These are phyloP conservation scores for Centroberyx gerrardi DNA, from an alignment of 2,797 vertebrate species.

Conservation along the genomic window DNA sequence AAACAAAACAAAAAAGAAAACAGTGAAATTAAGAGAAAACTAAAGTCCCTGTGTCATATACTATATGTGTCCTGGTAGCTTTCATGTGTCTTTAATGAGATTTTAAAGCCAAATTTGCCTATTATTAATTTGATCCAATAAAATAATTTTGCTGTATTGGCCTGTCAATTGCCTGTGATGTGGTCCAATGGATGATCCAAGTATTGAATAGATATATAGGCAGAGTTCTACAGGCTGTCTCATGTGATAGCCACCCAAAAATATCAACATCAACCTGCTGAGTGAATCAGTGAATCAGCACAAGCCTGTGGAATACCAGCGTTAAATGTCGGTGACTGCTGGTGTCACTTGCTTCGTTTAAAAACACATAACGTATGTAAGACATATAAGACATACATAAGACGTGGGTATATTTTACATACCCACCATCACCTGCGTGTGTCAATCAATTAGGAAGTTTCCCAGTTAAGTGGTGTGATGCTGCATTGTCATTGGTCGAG, in stretches of 20 bases:
- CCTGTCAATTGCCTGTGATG: too few species aligned
- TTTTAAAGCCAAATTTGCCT: neutral
- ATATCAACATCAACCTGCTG: neutral
- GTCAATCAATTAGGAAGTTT: slow-evolving; percentile 72
- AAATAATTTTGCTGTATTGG: too few species aligned
- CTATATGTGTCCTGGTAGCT: neutral
- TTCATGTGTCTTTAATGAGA: neutral
- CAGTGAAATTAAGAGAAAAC: neutral
- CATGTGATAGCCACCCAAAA: too few species aligned
- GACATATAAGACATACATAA: too few species aligned
- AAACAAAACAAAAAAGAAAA: neutral
- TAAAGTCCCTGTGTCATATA: too few species aligned
- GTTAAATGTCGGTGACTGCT: neutral
- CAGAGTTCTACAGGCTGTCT: too few species aligned
- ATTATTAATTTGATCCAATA: too few species aligned
- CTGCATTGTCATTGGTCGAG: slow-evolving; percentile 70
- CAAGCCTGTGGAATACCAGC: slow-evolving; percentile 3
- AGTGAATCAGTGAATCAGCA: neutral
- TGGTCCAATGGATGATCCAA: neutral
- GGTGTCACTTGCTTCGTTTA: neutral
- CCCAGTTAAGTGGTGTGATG: neutral
- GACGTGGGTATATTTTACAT: slow-evolving; percentile 5
- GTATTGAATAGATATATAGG: too few species aligned
- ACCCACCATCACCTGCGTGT: slow-evolving; percentile 60
- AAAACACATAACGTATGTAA: neutral